Evolutionary conservation across 2,113 vertebrate genomes (phyloP).

Genomic region (Mobula birostris): DNA sequence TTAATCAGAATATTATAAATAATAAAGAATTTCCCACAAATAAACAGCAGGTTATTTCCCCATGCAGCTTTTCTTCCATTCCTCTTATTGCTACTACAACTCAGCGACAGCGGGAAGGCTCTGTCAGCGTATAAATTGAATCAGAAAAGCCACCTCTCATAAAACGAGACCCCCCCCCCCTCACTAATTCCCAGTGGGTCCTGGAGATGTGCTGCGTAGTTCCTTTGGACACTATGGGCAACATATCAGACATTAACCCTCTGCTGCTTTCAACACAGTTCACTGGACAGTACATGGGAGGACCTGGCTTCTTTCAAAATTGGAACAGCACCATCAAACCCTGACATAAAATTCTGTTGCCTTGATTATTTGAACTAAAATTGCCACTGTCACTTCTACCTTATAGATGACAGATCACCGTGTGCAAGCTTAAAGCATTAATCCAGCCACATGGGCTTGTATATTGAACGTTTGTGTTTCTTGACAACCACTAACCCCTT

Average conservation of each 20-base stretch:
- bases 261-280: background rate
- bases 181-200: background rate
- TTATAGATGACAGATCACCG: background rate
- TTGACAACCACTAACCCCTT: background rate
- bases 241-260: background rate
- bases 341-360: background rate
- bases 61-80: background rate
- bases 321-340: background rate
- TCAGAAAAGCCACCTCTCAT: background rate
- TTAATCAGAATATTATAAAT: background rate
- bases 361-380: background rate
- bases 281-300: background rate
- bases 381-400: background rate
- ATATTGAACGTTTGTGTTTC: background rate
- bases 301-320: background rate
- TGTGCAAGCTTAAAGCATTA: background rate
- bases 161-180: background rate
- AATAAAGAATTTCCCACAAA: background rate
- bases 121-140: background rate
- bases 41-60: background rate
- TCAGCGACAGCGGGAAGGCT: background rate
- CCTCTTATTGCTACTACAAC: background rate
- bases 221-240: background rate
- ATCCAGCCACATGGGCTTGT: background rate
- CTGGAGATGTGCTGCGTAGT: background rate